phyloP scores from a whole-genome alignment of 2,888 invertebrate species.

The Tethea ocularis region DNA sequence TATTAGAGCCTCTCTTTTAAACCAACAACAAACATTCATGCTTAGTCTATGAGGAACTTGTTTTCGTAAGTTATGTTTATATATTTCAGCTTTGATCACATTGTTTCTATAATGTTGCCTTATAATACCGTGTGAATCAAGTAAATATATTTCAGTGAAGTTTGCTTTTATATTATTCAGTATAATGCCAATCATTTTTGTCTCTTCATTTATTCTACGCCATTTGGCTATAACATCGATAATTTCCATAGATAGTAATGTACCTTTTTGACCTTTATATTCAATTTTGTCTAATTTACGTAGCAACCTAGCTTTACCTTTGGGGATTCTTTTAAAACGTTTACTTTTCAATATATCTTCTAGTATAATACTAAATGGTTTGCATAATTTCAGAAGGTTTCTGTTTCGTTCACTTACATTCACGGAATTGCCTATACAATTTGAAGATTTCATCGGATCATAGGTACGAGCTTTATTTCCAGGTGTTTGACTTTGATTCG shows the following conservation, averaged over 20 bases:
- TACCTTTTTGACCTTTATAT: background rate
- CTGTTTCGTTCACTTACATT: background rate
- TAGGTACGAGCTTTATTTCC: conserved; percentile 3
- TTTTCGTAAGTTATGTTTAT: background rate
- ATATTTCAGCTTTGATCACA: background rate
- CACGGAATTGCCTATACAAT: background rate
- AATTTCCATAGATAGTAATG: background rate
- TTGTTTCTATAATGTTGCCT: background rate
- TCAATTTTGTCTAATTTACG: background rate
- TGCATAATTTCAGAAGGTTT: conserved; percentile 14
- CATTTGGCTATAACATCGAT: no score
- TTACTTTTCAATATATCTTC: background rate
- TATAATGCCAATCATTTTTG: background rate
- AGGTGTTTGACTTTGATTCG: background rate
- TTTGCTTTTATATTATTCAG: background rate
- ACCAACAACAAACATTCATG: conserved; percentile 43
- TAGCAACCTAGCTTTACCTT: background rate
- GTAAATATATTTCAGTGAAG: background rate
- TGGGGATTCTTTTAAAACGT: background rate
- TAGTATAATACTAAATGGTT: conserved; percentile 14
- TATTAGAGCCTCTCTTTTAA: conserved; percentile 27
- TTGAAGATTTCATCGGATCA: conserved; percentile 3
- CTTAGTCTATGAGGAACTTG: background rate
- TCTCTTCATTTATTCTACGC: no score
- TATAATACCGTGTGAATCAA: background rate